Base-by-base conservation (phyloP, 1,140 invertebrate species). In the Vollenhovia emeryi region DNA sequence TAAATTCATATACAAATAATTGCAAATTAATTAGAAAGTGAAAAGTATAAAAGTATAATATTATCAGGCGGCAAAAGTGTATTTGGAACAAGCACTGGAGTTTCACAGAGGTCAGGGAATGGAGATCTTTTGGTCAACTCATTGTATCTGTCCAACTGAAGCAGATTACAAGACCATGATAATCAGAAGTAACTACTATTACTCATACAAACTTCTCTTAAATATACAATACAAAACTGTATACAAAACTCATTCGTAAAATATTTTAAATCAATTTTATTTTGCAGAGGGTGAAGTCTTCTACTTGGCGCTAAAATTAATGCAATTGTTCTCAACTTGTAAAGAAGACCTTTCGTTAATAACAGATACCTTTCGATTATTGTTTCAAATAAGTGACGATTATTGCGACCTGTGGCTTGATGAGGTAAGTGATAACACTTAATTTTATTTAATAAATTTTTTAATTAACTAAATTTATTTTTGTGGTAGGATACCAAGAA, bases 101-200 rank as follows among this genome's bases (percentile, higher is more conserved):
- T 94, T 99, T 36, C 98, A 99, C 93, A 96, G 98, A 85, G 99
- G 99, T 1, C 99, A 99, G 93, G 99, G 99, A 15, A 98, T 99
- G 97, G 99, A 99, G 95, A 99, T 99, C 76, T 99, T 99, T 95
- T 99, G 99, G 98, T 96, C 99, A 85, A 99, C 99, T 95, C 98
- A 98, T 93, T 98, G 98, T 94, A 96, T 96, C 1, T 99, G 99
- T 94, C 99, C 99, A 7, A 97, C 97, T 18, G 98, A 99, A 95
- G 97, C 97, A 48, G 98, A 99, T 91, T 99, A 99, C 93, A 97
- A 96, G 91, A 95, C 97, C 87, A 99, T 99, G 98, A 99, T 98
- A 21, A 97, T 98, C 68, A 96, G 97, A 96, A 99, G 98, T 98
- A 96, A n/a, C n/a, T n/a, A 95, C 95, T 48, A 18, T 33, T 21